phyloP scores from a whole-genome alignment of 2,113 vertebrate species.

The Chloroceryle aenea region DNA sequence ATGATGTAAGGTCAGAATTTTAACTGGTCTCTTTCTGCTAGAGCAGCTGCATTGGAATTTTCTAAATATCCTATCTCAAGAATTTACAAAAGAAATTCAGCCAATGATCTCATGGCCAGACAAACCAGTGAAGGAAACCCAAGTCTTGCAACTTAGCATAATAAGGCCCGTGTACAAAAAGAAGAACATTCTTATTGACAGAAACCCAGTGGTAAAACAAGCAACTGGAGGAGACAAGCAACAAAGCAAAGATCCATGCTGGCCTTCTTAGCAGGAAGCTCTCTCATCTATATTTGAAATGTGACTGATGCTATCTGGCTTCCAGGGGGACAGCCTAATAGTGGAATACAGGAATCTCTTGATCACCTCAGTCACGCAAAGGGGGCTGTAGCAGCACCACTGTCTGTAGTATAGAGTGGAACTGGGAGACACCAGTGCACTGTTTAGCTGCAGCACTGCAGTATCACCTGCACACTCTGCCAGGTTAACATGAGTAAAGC shows the following conservation, averaged over 20 bases:
- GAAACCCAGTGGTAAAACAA: not conserved
- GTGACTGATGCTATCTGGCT: not conserved
- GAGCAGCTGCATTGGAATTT: not conserved
- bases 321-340: not conserved
- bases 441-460: not conserved
- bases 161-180: not conserved
- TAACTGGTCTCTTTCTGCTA: not conserved
- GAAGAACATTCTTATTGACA: not conserved
- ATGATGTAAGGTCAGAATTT: not conserved
- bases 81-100: not conserved
- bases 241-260: not conserved
- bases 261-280: not conserved
- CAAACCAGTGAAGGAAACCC: not conserved
- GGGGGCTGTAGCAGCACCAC: not conserved
- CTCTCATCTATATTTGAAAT: not conserved
- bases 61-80: not conserved
- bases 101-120: not conserved
- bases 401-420: not conserved
- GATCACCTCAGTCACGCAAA: not conserved
- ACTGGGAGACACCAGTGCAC: not conserved
- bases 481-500: not conserved
- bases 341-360: not conserved
- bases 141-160: not conserved
- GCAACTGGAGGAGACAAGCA: not conserved
- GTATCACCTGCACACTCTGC: not conserved